A percentile compares a stretch with the other conserved stretches of the same genome.
Evolutionary conservation across 2,113 vertebrate species (phyloP).

Genomic region (Amblyopsis rosae): DNA sequence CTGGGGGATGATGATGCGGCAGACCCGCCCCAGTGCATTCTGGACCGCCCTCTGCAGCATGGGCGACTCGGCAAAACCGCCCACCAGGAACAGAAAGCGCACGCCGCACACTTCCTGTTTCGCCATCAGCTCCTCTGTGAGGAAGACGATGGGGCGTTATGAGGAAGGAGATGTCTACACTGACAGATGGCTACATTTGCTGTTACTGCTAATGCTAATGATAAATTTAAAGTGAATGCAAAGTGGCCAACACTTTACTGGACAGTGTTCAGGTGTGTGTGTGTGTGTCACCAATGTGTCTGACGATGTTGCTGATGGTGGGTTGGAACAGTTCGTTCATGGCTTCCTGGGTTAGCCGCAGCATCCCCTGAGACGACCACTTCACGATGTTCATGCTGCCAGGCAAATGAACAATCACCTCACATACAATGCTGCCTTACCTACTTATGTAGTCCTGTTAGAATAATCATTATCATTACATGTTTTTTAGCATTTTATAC

Average conservation of each 20-base stretch:
- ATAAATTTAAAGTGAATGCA: no score
- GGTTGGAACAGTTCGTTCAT: constrained; percentile 96
- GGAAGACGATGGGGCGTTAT: background rate
- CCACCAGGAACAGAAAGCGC: constrained; percentile 94
- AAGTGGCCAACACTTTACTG: no score
- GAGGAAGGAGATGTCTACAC: background rate
- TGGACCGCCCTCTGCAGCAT: constrained; percentile 90
- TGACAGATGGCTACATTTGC: no score
- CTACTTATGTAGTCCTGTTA: no score
- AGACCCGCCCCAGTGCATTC: constrained; percentile 76
- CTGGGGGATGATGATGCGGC: constrained; percentile 91
- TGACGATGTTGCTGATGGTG: constrained; percentile 87
- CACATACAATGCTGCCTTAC: background rate
- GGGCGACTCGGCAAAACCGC: constrained; percentile 91
- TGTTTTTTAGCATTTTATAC: no score
- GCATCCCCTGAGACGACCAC: constrained; percentile 98
- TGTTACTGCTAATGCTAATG: no score
- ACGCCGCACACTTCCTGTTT: constrained; percentile 85
- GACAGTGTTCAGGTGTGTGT: background rate
- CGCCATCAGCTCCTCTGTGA: constrained; percentile 81
- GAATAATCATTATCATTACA: no score
- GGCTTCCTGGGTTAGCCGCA: constrained; percentile 89
- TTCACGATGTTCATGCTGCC: constrained; percentile 90
- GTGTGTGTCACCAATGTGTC: constrained; percentile 83
- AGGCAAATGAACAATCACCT: constrained; percentile 52